Evolutionary conservation across 2,113 vertebrate genomes (phyloP).

Genomic region (Dascyllus trimaculatus): DNA sequence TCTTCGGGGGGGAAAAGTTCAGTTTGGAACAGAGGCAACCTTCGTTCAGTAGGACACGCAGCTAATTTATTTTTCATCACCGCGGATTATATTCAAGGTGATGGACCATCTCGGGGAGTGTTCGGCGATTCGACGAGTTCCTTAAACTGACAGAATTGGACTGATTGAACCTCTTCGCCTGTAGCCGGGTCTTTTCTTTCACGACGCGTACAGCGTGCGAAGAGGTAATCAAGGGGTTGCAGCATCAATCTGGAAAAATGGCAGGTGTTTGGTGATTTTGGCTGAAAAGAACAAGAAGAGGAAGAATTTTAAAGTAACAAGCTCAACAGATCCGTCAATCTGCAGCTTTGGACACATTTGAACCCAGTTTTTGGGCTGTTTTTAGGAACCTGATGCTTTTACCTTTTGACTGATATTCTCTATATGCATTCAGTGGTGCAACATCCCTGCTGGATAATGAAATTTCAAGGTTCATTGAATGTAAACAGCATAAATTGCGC

Average conservation of each 20-base stretch:
- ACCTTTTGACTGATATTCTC: no score
- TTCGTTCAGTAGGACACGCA: constrained; percentile 68
- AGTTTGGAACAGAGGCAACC: constrained; percentile 60
- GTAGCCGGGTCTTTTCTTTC: background rate
- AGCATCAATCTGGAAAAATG: background rate
- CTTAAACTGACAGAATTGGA: constrained; percentile 3
- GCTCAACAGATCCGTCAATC: background rate
- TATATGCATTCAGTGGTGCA: background rate
- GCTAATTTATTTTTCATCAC: constrained; percentile 63
- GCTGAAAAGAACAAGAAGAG: no score
- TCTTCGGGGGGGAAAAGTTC: constrained; percentile 79
- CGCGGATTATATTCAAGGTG: constrained; percentile 62
- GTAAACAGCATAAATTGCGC: background rate
- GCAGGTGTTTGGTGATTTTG: no score
- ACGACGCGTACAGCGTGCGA: no score
- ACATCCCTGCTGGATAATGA: constrained; percentile 5
- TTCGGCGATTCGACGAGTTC: background rate
- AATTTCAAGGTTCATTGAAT: background rate
- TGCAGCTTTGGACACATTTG: background rate
- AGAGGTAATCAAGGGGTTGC: background rate
- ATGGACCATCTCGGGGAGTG: constrained; percentile 15
- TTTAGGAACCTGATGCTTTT: no score
- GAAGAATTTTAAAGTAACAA: no score
- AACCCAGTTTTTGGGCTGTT: no score
- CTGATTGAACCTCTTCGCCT: background rate